These are phyloP conservation scores for Poeciliopsis prolifica DNA, from an alignment of 2,113 vertebrate genomes.

Conservation along the genomic window DNA sequence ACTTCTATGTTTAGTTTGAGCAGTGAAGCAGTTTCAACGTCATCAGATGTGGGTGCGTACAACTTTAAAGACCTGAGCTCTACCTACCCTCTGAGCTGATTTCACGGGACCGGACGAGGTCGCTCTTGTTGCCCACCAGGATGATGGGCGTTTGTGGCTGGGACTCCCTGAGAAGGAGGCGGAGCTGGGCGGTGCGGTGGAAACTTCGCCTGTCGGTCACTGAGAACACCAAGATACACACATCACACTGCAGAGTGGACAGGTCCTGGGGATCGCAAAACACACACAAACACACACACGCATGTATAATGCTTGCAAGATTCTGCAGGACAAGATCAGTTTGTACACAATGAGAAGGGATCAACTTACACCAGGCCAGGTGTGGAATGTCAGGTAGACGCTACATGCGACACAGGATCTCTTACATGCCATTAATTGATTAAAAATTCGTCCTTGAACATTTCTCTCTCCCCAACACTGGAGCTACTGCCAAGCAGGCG, in stretches of 20 bases:
- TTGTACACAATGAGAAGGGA: not conserved
- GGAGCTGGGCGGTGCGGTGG: slow-evolving; percentile 81
- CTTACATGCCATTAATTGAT: slow-evolving; percentile 4
- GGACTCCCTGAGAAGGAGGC: slow-evolving; percentile 81
- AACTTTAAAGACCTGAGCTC: not conserved
- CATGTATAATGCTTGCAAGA: slow-evolving; percentile 35
- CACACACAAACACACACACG: slow-evolving; percentile 25
- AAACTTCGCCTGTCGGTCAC: slow-evolving; percentile 83
- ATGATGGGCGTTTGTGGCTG: slow-evolving; percentile 80
- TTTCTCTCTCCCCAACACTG: slow-evolving; percentile 2
- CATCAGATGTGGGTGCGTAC: not conserved
- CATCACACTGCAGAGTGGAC: slow-evolving; percentile 79
- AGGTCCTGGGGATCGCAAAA: slow-evolving; percentile 73
- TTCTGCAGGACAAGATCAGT: not conserved
- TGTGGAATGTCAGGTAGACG: slow-evolving; percentile 27
- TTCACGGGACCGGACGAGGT: slow-evolving; percentile 82
- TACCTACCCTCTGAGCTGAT: slow-evolving; percentile 80
- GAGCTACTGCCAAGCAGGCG: not conserved
- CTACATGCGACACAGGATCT: not conserved
- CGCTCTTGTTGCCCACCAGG: slow-evolving; percentile 85
- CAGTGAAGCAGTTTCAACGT: not conserved
- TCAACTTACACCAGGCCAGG: slow-evolving; percentile 20
- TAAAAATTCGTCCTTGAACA: slow-evolving; percentile 1
- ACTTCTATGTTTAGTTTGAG: not conserved
- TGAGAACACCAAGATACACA: slow-evolving; percentile 83